Base-by-base conservation (phyloP, 2,797 vertebrate genomes). In the Danio kyathit region DNA sequence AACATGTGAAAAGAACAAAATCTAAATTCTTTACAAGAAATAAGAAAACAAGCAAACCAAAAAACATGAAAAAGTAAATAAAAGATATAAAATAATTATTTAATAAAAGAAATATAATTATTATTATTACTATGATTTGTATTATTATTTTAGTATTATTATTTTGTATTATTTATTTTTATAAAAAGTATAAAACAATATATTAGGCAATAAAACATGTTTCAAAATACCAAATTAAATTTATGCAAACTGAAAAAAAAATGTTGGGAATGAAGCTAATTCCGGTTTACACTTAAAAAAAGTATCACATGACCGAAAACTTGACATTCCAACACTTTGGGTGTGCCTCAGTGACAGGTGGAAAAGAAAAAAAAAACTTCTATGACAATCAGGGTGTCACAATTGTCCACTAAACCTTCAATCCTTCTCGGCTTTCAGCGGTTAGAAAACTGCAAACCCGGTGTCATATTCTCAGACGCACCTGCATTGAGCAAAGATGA, bases 261-360 rank as follows among this genome's bases (percentile, higher is more conserved):
- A 16, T 10, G 29, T 7, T 7, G 3, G 11, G 43, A 16, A 52
- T 48, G 44, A 82, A 29, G 29, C 29, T 76, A 81, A 89, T 92
- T 92, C 93, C 90, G 88, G 83, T 88, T 4, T 11, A 43, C 19
- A 52, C 7, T 74, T 17, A 51, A 66, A 56, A 65, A 52, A 10
- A 11, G 60, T 57, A 75, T 83, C 83, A 87, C 74, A 67, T 82
- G 83, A 87, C 84, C 84, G 82, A 64, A 74, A 29, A 29, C 29
- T 29, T 29, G 29, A 29, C 54, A 87, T 85, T 81, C 76, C 49
- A 76, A 87, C 86, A 85, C 66, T 74, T 83, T 86, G 89, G 5
- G 84, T 57, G 84, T 83, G 84, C 84, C 75, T 13, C 29, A 7
- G 56, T 75, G 54, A 74, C 79, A 79, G 70, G 71, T 77, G 51